phyloP scores from a whole-genome alignment of 1,140 invertebrate genomes.

The Zaprionus inermis region DNA sequence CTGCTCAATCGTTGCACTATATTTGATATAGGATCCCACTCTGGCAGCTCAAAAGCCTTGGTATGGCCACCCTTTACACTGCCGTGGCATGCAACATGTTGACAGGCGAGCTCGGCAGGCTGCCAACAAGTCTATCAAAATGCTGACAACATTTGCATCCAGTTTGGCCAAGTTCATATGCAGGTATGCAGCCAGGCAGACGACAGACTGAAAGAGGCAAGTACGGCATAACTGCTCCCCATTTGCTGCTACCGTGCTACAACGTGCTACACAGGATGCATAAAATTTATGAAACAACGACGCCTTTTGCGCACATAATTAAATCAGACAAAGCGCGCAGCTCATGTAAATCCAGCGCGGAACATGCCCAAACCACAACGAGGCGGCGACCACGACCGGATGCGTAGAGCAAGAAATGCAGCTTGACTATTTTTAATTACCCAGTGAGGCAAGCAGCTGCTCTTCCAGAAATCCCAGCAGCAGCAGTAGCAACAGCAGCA shows the following conservation, averaged over 20 bases:
- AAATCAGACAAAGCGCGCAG: slow-evolving; percentile 78
- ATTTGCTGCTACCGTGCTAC: slow-evolving; percentile 40
- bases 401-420: slow-evolving; percentile 72
- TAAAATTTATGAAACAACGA: slow-evolving; percentile 82
- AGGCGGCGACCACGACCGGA: slow-evolving; percentile 63
- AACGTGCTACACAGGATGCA: slow-evolving; percentile 66
- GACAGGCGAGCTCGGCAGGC: slow-evolving; percentile 30
- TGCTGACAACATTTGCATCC: slow-evolving; percentile 71
- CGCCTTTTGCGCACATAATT: slow-evolving; percentile 80
- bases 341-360: slow-evolving; percentile 73
- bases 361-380: slow-evolving; percentile 12
- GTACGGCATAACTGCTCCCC: neutral
- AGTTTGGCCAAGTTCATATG: slow-evolving; percentile 3
- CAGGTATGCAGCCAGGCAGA: no score
- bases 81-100: slow-evolving; percentile 39
- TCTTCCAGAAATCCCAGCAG: slow-evolving; percentile 34
- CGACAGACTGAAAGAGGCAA: no score
- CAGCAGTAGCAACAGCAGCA: slow-evolving; percentile 17
- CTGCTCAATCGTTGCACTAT: neutral
- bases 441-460: slow-evolving; percentile 30
- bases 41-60: neutral
- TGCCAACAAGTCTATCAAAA: slow-evolving; percentile 79
- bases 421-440: slow-evolving; percentile 82
- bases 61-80: neutral
- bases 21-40: neutral